These are phyloP conservation scores for Quiscalus mexicanus DNA, from an alignment of 2,113 vertebrate species.

Conservation along the genomic window DNA sequence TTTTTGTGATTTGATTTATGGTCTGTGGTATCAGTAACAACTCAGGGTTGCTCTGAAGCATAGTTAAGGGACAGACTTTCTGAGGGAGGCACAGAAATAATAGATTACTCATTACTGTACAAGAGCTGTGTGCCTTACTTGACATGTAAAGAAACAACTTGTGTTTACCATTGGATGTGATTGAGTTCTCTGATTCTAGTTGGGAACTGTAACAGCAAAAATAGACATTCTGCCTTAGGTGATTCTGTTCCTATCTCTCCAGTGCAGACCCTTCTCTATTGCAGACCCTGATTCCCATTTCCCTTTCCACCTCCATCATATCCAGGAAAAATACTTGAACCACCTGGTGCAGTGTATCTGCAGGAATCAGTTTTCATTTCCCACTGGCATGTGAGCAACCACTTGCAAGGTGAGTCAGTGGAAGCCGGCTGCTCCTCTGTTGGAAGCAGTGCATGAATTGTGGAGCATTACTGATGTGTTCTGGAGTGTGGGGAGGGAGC, in stretches of 20 bases:
- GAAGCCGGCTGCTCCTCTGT: not conserved
- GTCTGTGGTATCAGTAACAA: not conserved
- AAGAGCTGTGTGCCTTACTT: not conserved
- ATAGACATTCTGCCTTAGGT: not conserved
- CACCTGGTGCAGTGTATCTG: not conserved
- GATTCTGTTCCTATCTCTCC: not conserved
- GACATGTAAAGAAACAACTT: not conserved
- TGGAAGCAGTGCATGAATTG: not conserved
- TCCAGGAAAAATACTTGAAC: not conserved
- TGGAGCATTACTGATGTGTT: not conserved
- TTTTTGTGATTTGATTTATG: not conserved
- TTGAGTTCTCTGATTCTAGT: not conserved
- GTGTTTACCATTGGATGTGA: not conserved
- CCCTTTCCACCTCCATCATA: not conserved
- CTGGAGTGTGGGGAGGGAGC: not conserved
- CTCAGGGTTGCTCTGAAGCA: not conserved
- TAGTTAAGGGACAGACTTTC: not conserved
- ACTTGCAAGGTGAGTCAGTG: not conserved
- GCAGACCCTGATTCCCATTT: not conserved
- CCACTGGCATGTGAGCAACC: not conserved
- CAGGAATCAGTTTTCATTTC: constrained; percentile 43
- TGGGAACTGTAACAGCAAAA: not conserved
- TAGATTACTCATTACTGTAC: not conserved
- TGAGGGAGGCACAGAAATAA: not conserved
- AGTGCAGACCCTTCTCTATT: not conserved